phyloP scores from a whole-genome alignment of 2,797 vertebrate species.

The Cynopterus sphinx region DNA sequence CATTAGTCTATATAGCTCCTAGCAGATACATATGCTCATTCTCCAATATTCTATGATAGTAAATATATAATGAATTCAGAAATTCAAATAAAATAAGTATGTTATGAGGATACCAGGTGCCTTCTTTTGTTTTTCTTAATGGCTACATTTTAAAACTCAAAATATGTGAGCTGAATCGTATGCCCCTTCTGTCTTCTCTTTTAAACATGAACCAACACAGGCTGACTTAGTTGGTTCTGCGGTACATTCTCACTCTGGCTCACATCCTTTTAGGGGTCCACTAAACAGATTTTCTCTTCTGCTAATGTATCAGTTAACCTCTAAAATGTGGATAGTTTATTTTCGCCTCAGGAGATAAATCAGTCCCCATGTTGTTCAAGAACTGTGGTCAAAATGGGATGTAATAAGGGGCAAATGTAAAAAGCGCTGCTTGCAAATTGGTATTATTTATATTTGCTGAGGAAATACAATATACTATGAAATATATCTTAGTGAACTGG shows the following conservation, averaged over 20 bases:
- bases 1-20: neutral
- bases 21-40: fast-evolving
- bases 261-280: neutral
- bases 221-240: neutral
- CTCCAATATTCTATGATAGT: neutral
- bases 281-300: slow-evolving; percentile 31
- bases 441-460: slow-evolving; percentile 63
- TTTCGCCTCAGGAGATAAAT: slow-evolving; percentile 63
- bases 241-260: neutral
- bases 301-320: slow-evolving; percentile 65
- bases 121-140: neutral
- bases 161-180: neutral
- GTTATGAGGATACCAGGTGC: fast-evolving
- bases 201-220: neutral
- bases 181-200: neutral
- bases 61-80: neutral
- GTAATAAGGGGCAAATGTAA: neutral
- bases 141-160: neutral
- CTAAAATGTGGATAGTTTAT: slow-evolving; percentile 29
- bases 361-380: slow-evolving; percentile 28
- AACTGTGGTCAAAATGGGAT: slow-evolving; percentile 10
- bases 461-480: neutral
- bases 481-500: slow-evolving; percentile 37
- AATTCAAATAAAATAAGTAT: neutral
- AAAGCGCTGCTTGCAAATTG: slow-evolving; percentile 59